Base-by-base conservation (phyloP, 2,797 vertebrate species). In the Scomberomorus guttatus region DNA sequence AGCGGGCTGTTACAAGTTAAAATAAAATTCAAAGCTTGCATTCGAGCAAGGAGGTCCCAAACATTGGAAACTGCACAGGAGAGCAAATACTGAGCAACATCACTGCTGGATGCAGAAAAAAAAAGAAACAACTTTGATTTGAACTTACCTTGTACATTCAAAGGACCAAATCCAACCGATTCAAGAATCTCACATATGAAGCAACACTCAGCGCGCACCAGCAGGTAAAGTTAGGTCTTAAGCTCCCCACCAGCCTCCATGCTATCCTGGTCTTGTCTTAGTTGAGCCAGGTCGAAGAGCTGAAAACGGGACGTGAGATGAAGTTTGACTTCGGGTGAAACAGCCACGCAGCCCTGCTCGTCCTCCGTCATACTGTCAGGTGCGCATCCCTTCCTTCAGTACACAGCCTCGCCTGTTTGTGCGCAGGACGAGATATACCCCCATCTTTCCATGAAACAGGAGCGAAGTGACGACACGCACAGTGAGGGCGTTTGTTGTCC, bases 371-470 rank as follows among this genome's bases (percentile, higher is more conserved):
- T 59, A 20, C 56, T 61, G 63, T 65, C 50, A 78, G 76, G 24
- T 68, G 66, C 46, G 4, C 55, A 72, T 72, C 60, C 59, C 55
- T 25, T 52, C 52, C 60, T 68, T 52, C 66, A 46, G 64, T 15
- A 29, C 25, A 9, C 54, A 68, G 50, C 61, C 64, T 55, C 55
- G 9, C 39, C 37, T 79, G 72, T 75, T 72, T 81, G 74, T 78
- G 80, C 58, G 73, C 81, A 68, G 63, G 62, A 81, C 61, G 59
- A 83, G 64, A 87, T 72, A 87, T 72, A 18, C 80, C 64, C 72
- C 75, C 29, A 18, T 54, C 77, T 83, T 80, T 80, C 71, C 78
- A 74, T 59, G 67, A 89, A 89, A 83, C 10, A 22, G 42, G 29
- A 71, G 62, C 59, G 46, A 72, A 68, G 80, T 84, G 87, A 92